phyloP scores from a whole-genome alignment of 2,113 vertebrate genomes.

The Lichenostomus cassidix region DNA sequence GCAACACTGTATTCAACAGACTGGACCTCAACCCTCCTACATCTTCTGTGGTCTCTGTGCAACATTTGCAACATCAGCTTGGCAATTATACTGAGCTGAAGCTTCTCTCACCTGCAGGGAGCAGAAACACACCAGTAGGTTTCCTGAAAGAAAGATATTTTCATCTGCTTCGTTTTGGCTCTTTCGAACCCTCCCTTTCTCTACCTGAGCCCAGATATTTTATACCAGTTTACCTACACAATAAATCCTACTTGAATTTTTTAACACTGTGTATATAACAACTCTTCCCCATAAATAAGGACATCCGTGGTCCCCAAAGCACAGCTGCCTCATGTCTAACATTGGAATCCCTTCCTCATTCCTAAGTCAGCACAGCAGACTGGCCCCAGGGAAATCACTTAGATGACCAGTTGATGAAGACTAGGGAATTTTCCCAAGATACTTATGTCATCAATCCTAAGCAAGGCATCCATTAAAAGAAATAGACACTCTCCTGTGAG shows the following conservation, averaged over 20 bases:
- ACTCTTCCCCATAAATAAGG: not conserved
- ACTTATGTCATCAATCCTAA: slow-evolving; percentile 10
- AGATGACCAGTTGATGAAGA: not conserved
- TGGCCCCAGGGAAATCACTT: not conserved
- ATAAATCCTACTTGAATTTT: slow-evolving; percentile 59
- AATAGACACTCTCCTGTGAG: not conserved
- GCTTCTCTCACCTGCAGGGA: not conserved
- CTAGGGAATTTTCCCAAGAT: slow-evolving; percentile 18
- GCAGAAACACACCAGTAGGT: not conserved
- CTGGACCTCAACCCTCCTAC: not conserved
- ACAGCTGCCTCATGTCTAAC: not conserved
- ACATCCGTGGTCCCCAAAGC: not conserved
- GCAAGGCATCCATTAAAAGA: not conserved
- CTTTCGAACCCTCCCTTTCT: not conserved
- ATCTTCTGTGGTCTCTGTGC: not conserved
- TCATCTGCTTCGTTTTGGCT: not conserved
- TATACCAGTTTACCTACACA: slow-evolving; percentile 19
- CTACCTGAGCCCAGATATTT: slow-evolving; percentile 3
- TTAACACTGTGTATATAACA: not conserved
- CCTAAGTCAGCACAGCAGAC: not conserved
- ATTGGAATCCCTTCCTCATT: slow-evolving; percentile 35
- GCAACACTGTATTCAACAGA: not conserved
- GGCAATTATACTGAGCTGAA: not conserved
- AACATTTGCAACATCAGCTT: not conserved
- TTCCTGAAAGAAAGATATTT: not conserved